phyloP scores from a whole-genome alignment of 1,140 invertebrate genomes.

The Euborellia annulipes region DNA sequence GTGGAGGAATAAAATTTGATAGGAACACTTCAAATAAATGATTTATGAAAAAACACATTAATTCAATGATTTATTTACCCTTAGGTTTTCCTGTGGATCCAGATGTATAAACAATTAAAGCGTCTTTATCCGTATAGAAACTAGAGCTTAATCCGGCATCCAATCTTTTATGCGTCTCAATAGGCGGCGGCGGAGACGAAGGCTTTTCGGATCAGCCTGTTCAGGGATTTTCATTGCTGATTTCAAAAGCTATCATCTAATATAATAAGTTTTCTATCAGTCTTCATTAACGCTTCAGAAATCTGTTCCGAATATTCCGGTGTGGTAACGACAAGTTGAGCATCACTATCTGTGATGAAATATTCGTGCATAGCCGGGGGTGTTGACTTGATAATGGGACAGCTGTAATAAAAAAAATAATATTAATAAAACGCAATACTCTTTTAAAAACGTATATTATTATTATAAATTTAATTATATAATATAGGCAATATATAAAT shows the following conservation, averaged over 20 bases:
- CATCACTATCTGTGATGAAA: conserved; percentile 53
- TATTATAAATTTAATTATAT: too few relatives aligned
- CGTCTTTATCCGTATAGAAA: conserved; percentile 46
- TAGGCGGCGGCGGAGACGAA: neutral
- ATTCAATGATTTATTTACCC: too few relatives aligned
- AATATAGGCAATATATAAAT: too few relatives aligned
- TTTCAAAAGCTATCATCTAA: conserved; percentile 36
- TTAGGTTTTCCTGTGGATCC: conserved; percentile 73
- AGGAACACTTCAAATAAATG: too few relatives aligned
- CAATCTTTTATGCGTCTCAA: conserved; percentile 11
- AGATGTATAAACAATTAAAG: conserved; percentile 76
- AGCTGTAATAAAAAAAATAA: conserved; percentile 33
- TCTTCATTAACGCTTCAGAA: conserved; percentile 37
- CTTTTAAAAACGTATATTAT: too few relatives aligned
- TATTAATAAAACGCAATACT: conserved; percentile 5
- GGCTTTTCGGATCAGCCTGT: conserved; percentile 8
- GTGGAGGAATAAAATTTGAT: too few relatives aligned
- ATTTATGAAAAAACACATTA: too few relatives aligned
- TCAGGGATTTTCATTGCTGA: conserved; percentile 24
- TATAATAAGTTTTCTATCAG: conserved; percentile 39
- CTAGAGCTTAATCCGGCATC: conserved; percentile 28
- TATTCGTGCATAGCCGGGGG: conserved; percentile 52
- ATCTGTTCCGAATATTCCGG: conserved; percentile 42
- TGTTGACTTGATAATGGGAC: conserved; percentile 49
- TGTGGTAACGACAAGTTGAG: conserved; percentile 54